These are phyloP conservation scores for Drosophila murphyi DNA, from an alignment of 1,140 invertebrate genomes.

Conservation along the genomic window DNA sequence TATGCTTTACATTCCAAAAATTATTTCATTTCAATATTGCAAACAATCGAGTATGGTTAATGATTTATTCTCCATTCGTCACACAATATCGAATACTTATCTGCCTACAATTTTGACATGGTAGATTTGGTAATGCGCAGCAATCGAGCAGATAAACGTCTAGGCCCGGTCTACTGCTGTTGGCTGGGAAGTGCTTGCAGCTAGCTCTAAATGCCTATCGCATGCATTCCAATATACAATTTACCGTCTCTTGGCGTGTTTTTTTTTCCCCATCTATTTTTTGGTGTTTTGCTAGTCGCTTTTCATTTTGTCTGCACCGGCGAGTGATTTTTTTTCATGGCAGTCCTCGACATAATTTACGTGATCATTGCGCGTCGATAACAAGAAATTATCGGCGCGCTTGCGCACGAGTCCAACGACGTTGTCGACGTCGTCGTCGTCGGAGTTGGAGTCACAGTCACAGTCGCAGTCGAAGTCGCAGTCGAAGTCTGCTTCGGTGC, in stretches of 20 bases:
- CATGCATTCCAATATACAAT: conserved; percentile 70
- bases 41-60: background rate
- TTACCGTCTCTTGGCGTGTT: conserved; percentile 45
- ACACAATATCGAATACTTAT: background rate
- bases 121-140: background rate
- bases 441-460: conserved; percentile 12
- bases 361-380: conserved; percentile 81
- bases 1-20: background rate
- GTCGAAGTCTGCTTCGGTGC: conserved; percentile 10
- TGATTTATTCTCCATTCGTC: conserved; percentile 3
- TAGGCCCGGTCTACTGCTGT: conserved; percentile 21
- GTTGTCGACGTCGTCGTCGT: conserved; percentile 14
- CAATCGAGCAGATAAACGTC: conserved; percentile 24
- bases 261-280: conserved; percentile 13
- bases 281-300: conserved; percentile 43
- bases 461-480: conserved; percentile 34
- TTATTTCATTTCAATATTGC: background rate
- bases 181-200: conserved; percentile 24
- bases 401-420: conserved; percentile 59
- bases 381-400: conserved; percentile 79
- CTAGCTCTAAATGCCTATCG: conserved; percentile 68
- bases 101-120: background rate
- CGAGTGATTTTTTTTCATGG: conserved; percentile 61
- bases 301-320: conserved; percentile 45
- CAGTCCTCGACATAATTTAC: conserved; percentile 80